Evolutionary conservation across 2,113 vertebrate genomes (phyloP), one percentile per base, ranked within the genome.

Genomic region (Zootoca vivipara): DNA sequence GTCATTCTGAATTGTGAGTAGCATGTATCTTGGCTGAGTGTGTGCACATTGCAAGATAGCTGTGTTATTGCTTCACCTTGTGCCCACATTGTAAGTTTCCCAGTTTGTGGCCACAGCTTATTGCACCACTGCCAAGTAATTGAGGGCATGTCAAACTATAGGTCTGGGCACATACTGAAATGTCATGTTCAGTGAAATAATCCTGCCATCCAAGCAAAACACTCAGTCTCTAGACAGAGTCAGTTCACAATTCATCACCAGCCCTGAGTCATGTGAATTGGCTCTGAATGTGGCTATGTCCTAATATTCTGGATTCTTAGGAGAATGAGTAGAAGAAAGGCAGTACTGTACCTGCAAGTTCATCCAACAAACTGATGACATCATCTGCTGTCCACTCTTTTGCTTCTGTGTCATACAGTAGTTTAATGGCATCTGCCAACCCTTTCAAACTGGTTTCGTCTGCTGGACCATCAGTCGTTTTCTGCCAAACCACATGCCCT

Each of bases 401-500:
- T 38, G 95, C 91, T 73, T 96, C 93, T 70, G 90, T 64, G 2
- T 97, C 96, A 24, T 97, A 97, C 0, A 99, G 96, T 90, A 98
- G 94, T 69, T 97, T 96, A 88, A 99, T 93, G 26, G 97, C 97
- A 72, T 96, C 96, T 86, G 98, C 98, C 80, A 99, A 93, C 83
- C 97, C 96, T 95, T 96, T 97, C 92, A 99, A 93, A 35, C 94
- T 96, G 28, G 5, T 91, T 89, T 97, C 97, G 64, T 98, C 96
- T 67, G 98, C 95, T 30, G 94, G 93, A 42, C 90, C 94, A 87
- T 97, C 97, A 91, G 93, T 95, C 96, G 98, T 95, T 91, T 97
- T 96, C 93, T 97, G 96, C 98, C 98, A 99, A 35, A 96, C 89
- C 28, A 98, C 91, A 5, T 96, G 93, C 46, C 98, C 98, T 99